These are phyloP conservation scores for Haemorhous mexicanus DNA, from an alignment of 2,113 vertebrate genomes.

Conservation along the genomic window DNA sequence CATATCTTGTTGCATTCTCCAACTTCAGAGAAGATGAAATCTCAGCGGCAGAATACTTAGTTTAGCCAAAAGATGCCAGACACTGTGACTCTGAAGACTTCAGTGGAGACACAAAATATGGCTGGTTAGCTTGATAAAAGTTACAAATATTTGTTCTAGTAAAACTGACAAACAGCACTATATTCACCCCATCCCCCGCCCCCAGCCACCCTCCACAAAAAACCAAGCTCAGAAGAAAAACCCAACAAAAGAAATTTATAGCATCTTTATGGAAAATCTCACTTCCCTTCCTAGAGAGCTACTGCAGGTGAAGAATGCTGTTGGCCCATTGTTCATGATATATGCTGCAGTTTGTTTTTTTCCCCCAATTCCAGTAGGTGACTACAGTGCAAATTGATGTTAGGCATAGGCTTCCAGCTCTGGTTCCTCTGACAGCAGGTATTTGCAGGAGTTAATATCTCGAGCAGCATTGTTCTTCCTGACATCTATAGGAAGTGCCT, in stretches of 20 bases:
- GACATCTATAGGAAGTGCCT: not conserved
- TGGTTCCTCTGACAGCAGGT: not conserved
- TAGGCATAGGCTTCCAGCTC: not conserved
- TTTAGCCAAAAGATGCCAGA: not conserved
- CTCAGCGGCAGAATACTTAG: not conserved
- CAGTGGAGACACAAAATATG: not conserved
- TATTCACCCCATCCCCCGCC: fast-evolving
- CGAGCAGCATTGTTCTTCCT: not conserved
- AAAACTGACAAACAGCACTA: not conserved
- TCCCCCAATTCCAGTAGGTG: not conserved
- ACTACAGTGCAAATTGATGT: not conserved
- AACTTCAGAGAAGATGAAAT: slow-evolving; percentile 20
- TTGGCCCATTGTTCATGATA: not conserved
- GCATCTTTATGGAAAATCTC: not conserved
- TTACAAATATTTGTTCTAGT: not conserved
- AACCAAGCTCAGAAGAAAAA: not conserved
- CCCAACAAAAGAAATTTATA: not conserved
- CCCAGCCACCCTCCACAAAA: not conserved
- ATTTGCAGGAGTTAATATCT: not conserved
- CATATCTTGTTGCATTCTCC: not conserved
- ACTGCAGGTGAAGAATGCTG: not conserved
- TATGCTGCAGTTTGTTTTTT: not conserved
- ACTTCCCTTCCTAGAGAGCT: not conserved
- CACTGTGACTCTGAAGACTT: not conserved
- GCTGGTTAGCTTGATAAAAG: not conserved